phyloP scores from a whole-genome alignment of 2,888 invertebrate species.

The Pogonocherus hispidulus region DNA sequence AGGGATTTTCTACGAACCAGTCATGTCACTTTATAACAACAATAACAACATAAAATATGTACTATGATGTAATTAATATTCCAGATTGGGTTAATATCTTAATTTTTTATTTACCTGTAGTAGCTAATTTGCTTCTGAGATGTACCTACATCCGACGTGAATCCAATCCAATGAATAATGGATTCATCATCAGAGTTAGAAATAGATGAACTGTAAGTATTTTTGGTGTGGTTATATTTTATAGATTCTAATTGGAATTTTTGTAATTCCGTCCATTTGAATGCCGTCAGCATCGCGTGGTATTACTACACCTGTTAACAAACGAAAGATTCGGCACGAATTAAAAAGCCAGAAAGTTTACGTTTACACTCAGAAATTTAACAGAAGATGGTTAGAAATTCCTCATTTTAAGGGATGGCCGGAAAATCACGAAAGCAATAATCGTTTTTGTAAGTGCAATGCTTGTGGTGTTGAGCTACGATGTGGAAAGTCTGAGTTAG shows the following conservation, averaged over 20 bases:
- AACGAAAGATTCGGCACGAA: not conserved
- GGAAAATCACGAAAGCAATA: not conserved
- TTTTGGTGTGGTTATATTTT: not conserved
- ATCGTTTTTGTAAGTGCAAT: not conserved
- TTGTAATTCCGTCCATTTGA: too few relatives aligned
- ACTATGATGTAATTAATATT: too few relatives aligned
- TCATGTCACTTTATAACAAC: too few relatives aligned
- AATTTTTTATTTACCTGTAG: too few relatives aligned
- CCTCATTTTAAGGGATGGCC: not conserved
- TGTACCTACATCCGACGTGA: too few relatives aligned
- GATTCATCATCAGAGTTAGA: too few relatives aligned
- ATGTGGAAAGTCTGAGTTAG: slow-evolving; percentile 11
- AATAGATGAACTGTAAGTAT: too few relatives aligned
- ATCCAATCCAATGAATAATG: too few relatives aligned
- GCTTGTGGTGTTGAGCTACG: slow-evolving; percentile 40
- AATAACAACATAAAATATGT: too few relatives aligned
- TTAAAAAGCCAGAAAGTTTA: not conserved
- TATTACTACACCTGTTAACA: not conserved
- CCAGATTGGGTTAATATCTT: too few relatives aligned
- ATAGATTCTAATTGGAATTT: not conserved
- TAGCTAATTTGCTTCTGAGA: too few relatives aligned
- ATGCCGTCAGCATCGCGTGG: not conserved
- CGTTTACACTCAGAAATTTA: not conserved
- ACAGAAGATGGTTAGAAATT: not conserved
- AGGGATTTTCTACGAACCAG: not conserved